These are phyloP conservation scores for Drosophila helvetica DNA, from an alignment of 2,888 invertebrate species.

Conservation along the genomic window DNA sequence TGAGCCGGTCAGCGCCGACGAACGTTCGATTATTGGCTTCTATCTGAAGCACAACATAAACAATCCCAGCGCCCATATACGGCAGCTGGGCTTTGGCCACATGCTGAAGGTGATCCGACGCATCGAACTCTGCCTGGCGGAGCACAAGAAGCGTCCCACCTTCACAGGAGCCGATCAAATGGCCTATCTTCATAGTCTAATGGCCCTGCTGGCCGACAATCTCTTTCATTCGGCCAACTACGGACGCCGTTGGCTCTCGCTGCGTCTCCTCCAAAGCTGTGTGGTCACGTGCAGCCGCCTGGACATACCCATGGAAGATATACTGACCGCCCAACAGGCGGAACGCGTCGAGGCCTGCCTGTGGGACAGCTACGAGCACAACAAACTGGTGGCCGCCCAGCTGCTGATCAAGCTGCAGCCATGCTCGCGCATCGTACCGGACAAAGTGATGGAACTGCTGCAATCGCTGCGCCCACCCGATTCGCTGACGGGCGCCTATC, in stretches of 20 bases:
- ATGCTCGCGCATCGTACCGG: conserved; percentile 4
- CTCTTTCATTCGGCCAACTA: conserved; percentile 86
- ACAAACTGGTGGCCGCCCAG: conserved; percentile 85
- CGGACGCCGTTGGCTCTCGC: conserved; percentile 86
- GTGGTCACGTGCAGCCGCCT: conserved; percentile 61
- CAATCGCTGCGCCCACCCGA: conserved; percentile 90
- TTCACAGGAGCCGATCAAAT: conserved; percentile 67
- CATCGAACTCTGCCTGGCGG: conserved; percentile 84
- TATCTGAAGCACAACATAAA: conserved; percentile 89
- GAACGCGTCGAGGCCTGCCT: conserved; percentile 84
- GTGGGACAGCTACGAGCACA: conserved; percentile 91
- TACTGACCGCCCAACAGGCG: conserved; percentile 65
- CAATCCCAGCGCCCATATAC: conserved; percentile 85
- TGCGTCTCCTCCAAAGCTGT: conserved; percentile 85
- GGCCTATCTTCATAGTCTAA: conserved; percentile 84
- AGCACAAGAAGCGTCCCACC: conserved; percentile 50
- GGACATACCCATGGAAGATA: conserved; percentile 75
- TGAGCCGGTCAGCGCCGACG: conserved; percentile 86
- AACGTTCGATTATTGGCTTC: conserved; percentile 87
- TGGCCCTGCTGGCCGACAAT: conserved; percentile 85
- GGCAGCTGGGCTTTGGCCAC: conserved; percentile 86
- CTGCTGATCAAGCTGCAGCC: conserved; percentile 33
- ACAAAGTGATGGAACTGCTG: conserved; percentile 84
- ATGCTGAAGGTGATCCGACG: conserved; percentile 87
- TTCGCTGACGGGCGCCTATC: conserved; percentile 90